Percentiles rank a stretch among this genome's conserved stretches.
These are phyloP conservation scores for Bombus haemorrhoidalis DNA, from an alignment of 1,140 invertebrate species.

Conservation along the genomic window DNA sequence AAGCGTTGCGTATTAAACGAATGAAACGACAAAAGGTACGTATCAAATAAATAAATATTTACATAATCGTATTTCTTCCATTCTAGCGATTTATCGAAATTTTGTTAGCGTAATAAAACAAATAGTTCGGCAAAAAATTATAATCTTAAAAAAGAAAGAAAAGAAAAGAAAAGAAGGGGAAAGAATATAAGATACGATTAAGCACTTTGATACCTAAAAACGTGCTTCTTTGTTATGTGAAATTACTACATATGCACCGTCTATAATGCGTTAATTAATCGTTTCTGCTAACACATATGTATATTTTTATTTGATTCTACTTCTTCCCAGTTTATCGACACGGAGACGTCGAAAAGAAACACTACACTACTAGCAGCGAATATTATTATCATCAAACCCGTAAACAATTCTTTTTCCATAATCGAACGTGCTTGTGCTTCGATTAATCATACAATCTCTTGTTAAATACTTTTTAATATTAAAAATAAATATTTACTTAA, in stretches of 20 bases:
- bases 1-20: not conserved
- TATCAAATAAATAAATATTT: not conserved
- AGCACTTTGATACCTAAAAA: no score
- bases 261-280: no score
- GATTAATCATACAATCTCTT: not conserved
- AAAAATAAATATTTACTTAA: not conserved
- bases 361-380: no score
- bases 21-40: not conserved
- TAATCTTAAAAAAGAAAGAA: no score
- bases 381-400: no score
- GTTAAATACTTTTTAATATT: not conserved
- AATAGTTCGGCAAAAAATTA: not conserved
- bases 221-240: no score
- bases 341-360: not conserved
- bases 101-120: not conserved
- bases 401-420: not conserved
- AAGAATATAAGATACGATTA: no score
- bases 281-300: not conserved
- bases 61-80: not conserved
- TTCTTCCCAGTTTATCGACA: not conserved
- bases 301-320: not conserved
- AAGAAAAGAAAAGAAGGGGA: no score
- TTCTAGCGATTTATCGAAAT: not conserved
- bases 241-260: no score
- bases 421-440: not conserved